Evolutionary conservation across 2,888 invertebrate species (phyloP).

Genomic region (Harpalus rubripes): DNA sequence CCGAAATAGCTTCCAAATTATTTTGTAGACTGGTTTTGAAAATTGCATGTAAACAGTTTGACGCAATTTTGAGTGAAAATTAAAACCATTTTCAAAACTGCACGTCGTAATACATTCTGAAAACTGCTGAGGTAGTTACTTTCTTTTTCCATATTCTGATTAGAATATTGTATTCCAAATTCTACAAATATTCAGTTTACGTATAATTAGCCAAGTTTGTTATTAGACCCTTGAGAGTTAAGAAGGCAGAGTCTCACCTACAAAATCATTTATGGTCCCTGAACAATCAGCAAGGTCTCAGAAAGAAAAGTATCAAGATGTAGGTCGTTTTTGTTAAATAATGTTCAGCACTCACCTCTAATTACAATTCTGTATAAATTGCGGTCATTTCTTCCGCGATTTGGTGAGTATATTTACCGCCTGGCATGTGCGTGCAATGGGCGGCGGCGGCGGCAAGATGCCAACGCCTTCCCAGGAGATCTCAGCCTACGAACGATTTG

Average conservation of each 20-base stretch:
- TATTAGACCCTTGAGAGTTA: neutral
- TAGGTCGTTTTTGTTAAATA: slow-evolving; percentile 52
- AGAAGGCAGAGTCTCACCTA: neutral
- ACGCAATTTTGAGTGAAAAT: too few relatives aligned
- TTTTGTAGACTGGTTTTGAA: too few relatives aligned
- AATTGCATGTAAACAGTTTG: too few relatives aligned
- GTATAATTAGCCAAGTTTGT: neutral
- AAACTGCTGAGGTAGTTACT: too few relatives aligned
- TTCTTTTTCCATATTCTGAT: neutral
- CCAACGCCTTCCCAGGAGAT: slow-evolving; percentile 11
- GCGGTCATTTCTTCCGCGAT: slow-evolving; percentile 53
- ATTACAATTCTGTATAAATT: slow-evolving; percentile 61
- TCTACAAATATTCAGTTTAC: neutral
- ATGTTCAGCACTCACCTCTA: slow-evolving; percentile 53
- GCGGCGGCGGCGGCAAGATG: neutral
- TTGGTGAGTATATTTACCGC: neutral
- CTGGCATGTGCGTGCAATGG: slow-evolving; percentile 49
- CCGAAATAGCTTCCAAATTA: too few relatives aligned
- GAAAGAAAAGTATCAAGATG: slow-evolving; percentile 40
- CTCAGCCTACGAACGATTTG: slow-evolving; percentile 31
- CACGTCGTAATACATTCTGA: too few relatives aligned
- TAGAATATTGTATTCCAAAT: neutral
- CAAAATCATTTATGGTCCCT: slow-evolving; percentile 17
- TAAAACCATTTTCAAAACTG: too few relatives aligned
- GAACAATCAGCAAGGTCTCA: slow-evolving; percentile 13